Evolutionary conservation across 2,113 vertebrate species (phyloP).

Genomic region (Phylloscopus whistleri): DNA sequence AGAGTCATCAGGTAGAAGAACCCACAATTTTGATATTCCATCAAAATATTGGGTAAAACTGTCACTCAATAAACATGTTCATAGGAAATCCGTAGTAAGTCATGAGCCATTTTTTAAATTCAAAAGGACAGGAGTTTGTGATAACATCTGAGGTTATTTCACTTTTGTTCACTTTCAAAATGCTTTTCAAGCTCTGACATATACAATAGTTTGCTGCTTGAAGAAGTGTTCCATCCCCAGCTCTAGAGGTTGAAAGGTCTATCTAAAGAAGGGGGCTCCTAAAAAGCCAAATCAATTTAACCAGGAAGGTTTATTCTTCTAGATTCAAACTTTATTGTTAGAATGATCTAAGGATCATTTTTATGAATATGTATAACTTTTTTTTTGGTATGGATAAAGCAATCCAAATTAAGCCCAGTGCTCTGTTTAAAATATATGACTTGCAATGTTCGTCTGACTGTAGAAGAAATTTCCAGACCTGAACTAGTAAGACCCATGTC

Average conservation of each 20-base stretch:
- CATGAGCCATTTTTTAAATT: neutral
- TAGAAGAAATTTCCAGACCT: conserved; percentile 56
- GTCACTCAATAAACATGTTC: neutral
- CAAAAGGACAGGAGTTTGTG: neutral
- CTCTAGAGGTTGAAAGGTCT: neutral
- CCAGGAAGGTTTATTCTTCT: neutral
- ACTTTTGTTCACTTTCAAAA: conserved; percentile 2
- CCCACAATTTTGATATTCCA: neutral
- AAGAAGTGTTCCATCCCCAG: neutral
- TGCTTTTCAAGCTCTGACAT: neutral
- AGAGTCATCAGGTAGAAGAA: neutral
- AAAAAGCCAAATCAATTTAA: neutral
- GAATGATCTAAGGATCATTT: neutral
- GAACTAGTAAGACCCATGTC: conserved; percentile 29
- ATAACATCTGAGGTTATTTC: neutral
- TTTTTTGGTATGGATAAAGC: neutral
- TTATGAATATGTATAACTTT: neutral
- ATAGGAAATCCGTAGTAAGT: neutral
- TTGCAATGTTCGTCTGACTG: neutral
- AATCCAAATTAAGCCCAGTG: neutral
- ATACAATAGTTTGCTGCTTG: neutral
- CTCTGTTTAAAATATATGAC: conserved; percentile 17
- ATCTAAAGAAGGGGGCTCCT: neutral
- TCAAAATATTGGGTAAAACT: neutral
- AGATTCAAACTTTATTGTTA: neutral